phyloP scores from a whole-genome alignment of 92 coral and sea anemone genomes.

The Siderastrea siderea region DNA sequence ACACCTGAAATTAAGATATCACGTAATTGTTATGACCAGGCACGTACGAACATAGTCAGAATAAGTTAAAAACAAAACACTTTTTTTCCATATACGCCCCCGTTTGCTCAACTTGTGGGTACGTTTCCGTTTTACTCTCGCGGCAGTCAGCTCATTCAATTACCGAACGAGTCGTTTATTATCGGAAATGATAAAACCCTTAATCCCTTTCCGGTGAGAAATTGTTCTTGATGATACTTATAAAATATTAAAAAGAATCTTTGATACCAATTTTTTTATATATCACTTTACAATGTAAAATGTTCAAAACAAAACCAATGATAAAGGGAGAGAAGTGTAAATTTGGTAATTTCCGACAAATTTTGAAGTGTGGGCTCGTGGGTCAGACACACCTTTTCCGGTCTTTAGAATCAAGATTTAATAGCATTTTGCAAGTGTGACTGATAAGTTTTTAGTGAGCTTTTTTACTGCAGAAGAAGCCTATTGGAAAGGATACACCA shows the following conservation, averaged over 20 bases:
- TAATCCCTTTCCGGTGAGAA: not conserved
- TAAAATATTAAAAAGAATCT: not conserved
- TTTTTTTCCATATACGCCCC: not conserved
- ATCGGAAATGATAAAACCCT: constrained; percentile 5
- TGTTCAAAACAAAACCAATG: not conserved
- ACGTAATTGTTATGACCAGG: not conserved
- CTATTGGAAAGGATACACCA: not conserved
- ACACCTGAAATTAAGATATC: not conserved
- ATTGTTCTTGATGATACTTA: not conserved
- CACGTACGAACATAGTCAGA: not conserved
- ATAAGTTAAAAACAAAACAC: constrained; percentile 10
- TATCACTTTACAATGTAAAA: not conserved
- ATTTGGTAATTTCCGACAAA: not conserved
- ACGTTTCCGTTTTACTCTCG: constrained; percentile 17
- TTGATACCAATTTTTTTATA: not conserved
- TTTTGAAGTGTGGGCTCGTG: not conserved
- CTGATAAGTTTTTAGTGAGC: not conserved
- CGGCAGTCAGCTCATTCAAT: not conserved
- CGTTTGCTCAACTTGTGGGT: constrained; percentile 14
- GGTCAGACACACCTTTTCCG: constrained; percentile 50
- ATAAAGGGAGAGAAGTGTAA: not conserved
- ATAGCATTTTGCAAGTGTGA: not conserved
- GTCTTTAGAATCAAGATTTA: not conserved
- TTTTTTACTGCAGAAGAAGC: not conserved
- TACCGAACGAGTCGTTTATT: not conserved